Conservation (phyloP, 2,797 vertebrate species). For the Poliocrania exsul region DNA sequence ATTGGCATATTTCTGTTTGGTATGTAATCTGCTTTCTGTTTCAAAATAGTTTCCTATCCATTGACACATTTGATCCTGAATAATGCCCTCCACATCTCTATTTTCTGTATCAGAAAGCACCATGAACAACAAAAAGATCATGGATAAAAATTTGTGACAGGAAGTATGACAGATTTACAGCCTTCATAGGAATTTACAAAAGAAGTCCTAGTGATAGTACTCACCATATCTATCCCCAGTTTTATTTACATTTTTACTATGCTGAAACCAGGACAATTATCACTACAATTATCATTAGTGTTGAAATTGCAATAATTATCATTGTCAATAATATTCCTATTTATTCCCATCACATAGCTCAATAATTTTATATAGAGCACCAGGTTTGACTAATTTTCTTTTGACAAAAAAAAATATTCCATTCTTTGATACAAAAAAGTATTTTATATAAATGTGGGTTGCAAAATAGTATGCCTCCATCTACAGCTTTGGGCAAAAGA, state of each 20-base stretch:
- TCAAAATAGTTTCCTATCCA: slow-evolving; percentile 27
- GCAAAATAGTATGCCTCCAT: neutral
- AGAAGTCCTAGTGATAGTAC: neutral
- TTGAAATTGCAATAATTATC: neutral
- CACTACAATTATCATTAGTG: neutral
- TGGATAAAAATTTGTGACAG: neutral
- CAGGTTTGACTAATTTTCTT: neutral
- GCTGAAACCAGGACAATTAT: neutral
- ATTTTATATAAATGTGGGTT: neutral
- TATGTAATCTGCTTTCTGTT: slow-evolving; percentile 11
- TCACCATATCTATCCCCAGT: neutral
- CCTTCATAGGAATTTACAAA: neutral
- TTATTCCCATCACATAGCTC: neutral
- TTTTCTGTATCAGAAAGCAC: neutral
- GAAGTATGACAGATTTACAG: neutral
- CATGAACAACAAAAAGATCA: neutral
- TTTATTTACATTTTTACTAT: neutral
- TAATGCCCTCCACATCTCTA: neutral
- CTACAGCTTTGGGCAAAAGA: neutral
- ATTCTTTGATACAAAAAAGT: neutral
- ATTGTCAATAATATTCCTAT: neutral
- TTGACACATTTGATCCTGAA: neutral
- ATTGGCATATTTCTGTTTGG: neutral
- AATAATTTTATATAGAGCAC: neutral
- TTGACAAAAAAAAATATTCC: neutral